Evolutionary conservation across 2,888 invertebrate species (phyloP).

Genomic region (Yponomeuta sedellus): DNA sequence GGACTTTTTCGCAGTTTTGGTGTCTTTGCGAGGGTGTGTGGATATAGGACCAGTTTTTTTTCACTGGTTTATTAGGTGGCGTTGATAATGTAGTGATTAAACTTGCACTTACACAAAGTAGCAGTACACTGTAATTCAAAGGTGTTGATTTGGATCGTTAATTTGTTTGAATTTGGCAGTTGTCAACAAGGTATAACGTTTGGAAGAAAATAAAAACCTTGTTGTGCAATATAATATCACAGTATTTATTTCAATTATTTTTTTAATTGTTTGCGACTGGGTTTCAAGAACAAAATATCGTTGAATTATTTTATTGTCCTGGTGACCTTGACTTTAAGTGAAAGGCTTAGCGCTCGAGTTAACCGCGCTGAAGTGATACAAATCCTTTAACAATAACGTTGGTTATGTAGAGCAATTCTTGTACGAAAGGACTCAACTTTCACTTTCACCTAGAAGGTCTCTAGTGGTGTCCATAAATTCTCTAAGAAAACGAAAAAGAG

Average conservation of each 20-base stretch:
- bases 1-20: background rate
- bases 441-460: too few species aligned
- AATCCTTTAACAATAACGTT: background rate
- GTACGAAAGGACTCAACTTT: too few species aligned
- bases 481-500: too few species aligned
- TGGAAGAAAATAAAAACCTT: background rate
- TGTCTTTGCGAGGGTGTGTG: background rate
- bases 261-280: background rate
- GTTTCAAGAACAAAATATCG: background rate
- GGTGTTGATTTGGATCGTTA: too few species aligned
- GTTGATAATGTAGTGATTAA: too few species aligned
- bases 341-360: background rate
- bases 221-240: too few species aligned
- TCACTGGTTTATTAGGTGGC: background rate
- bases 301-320: background rate
- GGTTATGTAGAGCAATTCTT: too few species aligned
- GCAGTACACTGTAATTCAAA: background rate
- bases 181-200: background rate
- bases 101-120: too few species aligned
- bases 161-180: too few species aligned
- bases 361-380: background rate
- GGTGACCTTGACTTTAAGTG: constrained; percentile 2
- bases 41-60: background rate
- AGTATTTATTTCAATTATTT: too few species aligned
- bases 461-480: too few species aligned